Percentiles rank a stretch among this genome's conserved stretches.
Conservation (phyloP, 2,888 invertebrate species). For the Eupithecia dodoneata region DNA sequence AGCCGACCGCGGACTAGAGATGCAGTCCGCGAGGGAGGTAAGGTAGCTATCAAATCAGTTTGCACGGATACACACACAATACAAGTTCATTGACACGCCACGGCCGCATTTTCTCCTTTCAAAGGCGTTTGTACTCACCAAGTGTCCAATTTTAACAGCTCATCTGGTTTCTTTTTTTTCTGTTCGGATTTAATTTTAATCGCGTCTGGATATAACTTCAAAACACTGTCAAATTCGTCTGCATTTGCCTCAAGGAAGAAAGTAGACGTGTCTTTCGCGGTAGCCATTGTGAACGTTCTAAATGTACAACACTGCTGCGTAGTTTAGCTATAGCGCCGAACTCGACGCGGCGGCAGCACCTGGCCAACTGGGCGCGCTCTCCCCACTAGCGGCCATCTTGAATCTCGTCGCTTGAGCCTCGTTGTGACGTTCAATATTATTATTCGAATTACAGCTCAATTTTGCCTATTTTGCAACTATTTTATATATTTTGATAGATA, state of each 20-base stretch:
- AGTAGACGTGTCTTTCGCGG: constrained; percentile 95
- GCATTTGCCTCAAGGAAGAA: constrained; percentile 96
- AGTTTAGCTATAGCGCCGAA: constrained; percentile 84
- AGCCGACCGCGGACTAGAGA: constrained; percentile 86
- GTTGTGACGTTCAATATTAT: constrained; percentile 82
- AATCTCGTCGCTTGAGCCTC: constrained; percentile 67
- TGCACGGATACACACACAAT: constrained; percentile 85
- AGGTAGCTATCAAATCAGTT: constrained; percentile 86
- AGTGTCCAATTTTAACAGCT: constrained; percentile 96
- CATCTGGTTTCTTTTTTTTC: constrained; percentile 96
- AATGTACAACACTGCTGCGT: constrained; percentile 84
- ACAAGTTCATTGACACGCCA: constrained; percentile 86
- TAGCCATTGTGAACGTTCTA: constrained; percentile 90
- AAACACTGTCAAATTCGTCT: constrained; percentile 93
- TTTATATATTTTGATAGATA: constrained; percentile 43
- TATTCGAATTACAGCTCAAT: constrained; percentile 67
- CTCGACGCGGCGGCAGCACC: constrained; percentile 85
- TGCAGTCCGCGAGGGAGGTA: constrained; percentile 87
- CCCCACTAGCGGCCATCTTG: constrained; percentile 83
- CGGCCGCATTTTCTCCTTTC: constrained; percentile 84
- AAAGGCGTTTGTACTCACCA: constrained; percentile 90
- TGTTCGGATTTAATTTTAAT: constrained; percentile 95
- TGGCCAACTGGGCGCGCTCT: constrained; percentile 84
- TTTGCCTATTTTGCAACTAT: constrained; percentile 52
- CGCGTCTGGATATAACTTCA: constrained; percentile 96